phyloP scores from a whole-genome alignment of 2,797 vertebrate genomes.

The Coilia nasus region DNA sequence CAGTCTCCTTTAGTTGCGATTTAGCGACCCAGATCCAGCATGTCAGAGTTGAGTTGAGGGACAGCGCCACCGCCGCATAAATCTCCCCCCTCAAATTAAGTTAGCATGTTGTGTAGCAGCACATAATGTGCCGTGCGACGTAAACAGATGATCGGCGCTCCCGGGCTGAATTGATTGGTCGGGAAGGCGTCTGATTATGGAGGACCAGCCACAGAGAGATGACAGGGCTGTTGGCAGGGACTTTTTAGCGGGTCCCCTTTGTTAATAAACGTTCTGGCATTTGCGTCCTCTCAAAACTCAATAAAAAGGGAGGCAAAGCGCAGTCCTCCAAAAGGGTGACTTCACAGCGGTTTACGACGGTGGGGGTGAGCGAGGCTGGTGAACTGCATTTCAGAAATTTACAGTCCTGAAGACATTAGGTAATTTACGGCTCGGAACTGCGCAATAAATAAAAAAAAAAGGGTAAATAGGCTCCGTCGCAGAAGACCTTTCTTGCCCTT shows the following conservation, averaged over 20 bases:
- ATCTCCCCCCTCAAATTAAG: constrained; percentile 75
- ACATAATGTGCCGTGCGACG: constrained; percentile 73
- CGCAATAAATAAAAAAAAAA: constrained; percentile 75
- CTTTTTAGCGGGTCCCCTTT: not conserved
- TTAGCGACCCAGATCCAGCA: constrained; percentile 64
- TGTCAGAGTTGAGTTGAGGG: constrained; percentile 61
- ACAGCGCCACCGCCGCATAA: constrained; percentile 66
- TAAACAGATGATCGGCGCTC: constrained; percentile 70
- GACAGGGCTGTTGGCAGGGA: not conserved
- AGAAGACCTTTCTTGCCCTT: constrained; percentile 76
- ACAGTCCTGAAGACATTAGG: constrained; percentile 76
- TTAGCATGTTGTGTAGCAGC: constrained; percentile 76
- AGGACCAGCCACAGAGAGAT: not conserved
- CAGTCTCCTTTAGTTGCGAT: constrained; percentile 68
- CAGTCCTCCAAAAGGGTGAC: constrained; percentile 59
- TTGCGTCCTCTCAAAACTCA: constrained; percentile 54
- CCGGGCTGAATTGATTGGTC: constrained; percentile 18
- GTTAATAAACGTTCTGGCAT: constrained; percentile 54
- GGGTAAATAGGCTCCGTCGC: constrained; percentile 71
- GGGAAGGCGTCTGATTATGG: constrained; percentile 5
- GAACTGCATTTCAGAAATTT: constrained; percentile 79
- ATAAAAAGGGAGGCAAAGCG: constrained; percentile 52
- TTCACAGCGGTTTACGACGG: constrained; percentile 57
- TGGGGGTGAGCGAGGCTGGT: constrained; percentile 31
- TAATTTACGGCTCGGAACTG: constrained; percentile 75